Base-by-base conservation (phyloP, 2,797 vertebrate species). In the Arctocebus calabarensis region DNA sequence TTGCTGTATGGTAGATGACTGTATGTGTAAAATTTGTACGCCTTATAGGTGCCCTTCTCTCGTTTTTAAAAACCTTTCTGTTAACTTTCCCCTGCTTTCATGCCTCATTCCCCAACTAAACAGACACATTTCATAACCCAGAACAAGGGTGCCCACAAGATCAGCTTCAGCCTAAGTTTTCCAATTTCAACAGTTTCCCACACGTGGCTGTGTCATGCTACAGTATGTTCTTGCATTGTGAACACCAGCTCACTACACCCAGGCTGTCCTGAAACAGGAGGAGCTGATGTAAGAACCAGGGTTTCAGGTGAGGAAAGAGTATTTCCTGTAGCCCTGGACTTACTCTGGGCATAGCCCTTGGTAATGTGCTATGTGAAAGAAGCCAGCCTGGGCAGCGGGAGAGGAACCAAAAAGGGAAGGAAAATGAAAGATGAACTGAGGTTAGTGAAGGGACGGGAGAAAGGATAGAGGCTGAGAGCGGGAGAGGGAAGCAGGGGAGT, bases 141-240 rank as follows among this genome's bases (percentile, higher is more conserved):
- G 66, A 64, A 75, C 68, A 81, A 40, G 43, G 25, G 23, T 9
- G 52, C 71, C 32, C 43, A 73, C 29, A 84, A 37, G 81, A 84
- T 81, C 77, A 88, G 40, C 74, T 84, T n/a, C 40, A 92, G 25
- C 64, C 29, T 3, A 25, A 19, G n/a, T 81, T 95, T 90, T 81
- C 66, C 71, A 55, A 0, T 96, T 94, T 87, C 52, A 89, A 14
- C 52, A 37, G 83, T 93, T 93, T 78, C 75, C 52, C 71, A 66
- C 62, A 27, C 59, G 43, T 68, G 29, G 55, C 74, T 77, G 6
- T 55, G 43, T 66, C 90, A 89, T 43, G 25, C 88, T 82, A 64
- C n/a, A 64, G 17, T 75, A 32, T 90, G 43, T 79, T 77, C 87
- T 94, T 75, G 55, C 68, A 34, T 19, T 90, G 55, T 87, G 77